A percentile compares a stretch with the other conserved stretches of the same genome.
phyloP scores from a whole-genome alignment of 30 jellyfish, hydroid and myxozoan species.

The Haliclystus octoradiatus region DNA sequence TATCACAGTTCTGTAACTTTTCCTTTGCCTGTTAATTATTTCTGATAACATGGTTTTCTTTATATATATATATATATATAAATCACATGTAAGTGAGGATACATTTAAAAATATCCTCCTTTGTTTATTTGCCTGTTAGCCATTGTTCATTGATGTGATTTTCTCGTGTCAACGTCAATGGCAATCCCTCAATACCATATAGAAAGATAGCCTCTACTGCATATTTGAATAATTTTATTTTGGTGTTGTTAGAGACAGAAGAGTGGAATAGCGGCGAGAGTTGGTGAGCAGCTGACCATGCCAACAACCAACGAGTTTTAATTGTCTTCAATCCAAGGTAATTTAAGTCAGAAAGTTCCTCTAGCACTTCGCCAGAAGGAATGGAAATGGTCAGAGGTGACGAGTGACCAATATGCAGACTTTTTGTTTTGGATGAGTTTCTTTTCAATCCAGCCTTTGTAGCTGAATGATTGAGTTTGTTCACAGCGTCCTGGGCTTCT shows the following conservation, averaged over 20 bases:
- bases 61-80: too few species aligned
- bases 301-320: too few species aligned
- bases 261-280: background rate
- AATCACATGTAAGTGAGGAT: too few species aligned
- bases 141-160: too few species aligned
- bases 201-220: background rate
- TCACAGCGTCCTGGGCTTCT: background rate
- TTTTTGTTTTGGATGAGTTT: background rate
- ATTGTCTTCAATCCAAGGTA: too few species aligned
- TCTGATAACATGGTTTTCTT: too few species aligned
- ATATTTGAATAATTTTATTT: too few species aligned
- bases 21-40: too few species aligned
- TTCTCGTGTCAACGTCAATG: background rate
- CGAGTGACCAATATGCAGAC: background rate
- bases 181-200: background rate
- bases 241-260: background rate
- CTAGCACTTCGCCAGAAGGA: background rate
- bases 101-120: too few species aligned
- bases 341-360: too few species aligned
- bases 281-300: background rate
- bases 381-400: background rate
- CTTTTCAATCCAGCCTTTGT: background rate
- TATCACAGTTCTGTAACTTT: too few species aligned
- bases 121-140: too few species aligned
- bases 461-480: background rate